Percentiles rank a stretch among this genome's conserved stretches.
Evolutionary conservation across 2,888 invertebrate species (phyloP).

Genomic region (Xestia ashworthii): DNA sequence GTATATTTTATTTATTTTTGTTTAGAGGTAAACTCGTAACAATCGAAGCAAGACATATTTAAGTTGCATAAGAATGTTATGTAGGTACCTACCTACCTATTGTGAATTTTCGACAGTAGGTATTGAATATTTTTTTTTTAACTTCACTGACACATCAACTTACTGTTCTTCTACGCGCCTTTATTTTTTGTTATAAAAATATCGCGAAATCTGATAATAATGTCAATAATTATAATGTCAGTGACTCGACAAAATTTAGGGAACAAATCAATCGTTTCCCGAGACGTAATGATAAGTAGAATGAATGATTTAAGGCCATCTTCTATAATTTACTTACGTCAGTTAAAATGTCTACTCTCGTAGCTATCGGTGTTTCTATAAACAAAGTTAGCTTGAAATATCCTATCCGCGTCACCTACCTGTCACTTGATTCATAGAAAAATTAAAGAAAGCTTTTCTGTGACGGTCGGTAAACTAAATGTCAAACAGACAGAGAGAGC

Average conservation of each 20-base stretch:
- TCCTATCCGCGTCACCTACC: no score
- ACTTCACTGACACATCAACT: neutral
- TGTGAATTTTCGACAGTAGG: neutral
- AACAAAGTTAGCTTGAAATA: no score
- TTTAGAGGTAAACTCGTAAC: conserved; percentile 18
- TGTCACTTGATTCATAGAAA: no score
- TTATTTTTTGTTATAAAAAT: neutral
- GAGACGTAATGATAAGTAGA: neutral
- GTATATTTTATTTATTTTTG: conserved; percentile 29
- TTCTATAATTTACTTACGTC: no score
- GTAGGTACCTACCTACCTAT: neutral
- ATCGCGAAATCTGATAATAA: neutral
- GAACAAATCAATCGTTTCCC: neutral
- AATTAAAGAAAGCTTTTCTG: no score
- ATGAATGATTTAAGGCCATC: neutral
- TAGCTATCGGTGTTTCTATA: no score
- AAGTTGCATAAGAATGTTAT: conserved; percentile 10
- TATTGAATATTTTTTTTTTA: neutral
- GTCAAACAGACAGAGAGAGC: no score
- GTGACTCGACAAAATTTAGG: neutral
- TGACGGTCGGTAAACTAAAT: no score
- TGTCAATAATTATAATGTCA: neutral
- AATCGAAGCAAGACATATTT: conserved; percentile 3
- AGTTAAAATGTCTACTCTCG: no score
- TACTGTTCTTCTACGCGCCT: neutral